Conservation (phyloP, 2,797 vertebrate genomes). For the Scolopax rusticola region DNA sequence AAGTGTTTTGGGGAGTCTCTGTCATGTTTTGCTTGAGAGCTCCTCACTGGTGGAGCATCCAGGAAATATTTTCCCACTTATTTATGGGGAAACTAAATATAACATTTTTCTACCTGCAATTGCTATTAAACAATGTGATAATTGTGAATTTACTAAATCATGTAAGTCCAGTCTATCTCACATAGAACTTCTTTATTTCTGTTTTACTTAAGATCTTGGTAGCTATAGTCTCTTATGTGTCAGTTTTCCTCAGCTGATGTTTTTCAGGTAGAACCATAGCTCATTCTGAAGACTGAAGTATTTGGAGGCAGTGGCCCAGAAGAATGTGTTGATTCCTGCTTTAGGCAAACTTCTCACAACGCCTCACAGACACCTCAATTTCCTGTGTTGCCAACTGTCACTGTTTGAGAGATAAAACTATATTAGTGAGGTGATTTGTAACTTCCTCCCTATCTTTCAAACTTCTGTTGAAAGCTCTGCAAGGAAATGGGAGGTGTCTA, state of each 20-base stretch:
- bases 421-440: background rate
- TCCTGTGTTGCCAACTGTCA: background rate
- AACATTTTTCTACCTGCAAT: background rate
- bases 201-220: background rate
- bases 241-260: background rate
- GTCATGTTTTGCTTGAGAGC: constrained; percentile 13
- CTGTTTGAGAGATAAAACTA: background rate
- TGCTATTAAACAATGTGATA: background rate
- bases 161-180: background rate
- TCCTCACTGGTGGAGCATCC: background rate
- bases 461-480: background rate
- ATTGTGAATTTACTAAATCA: background rate
- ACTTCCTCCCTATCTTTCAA: background rate
- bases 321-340: background rate
- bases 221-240: background rate
- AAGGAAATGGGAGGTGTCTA: background rate
- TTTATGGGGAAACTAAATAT: constrained; percentile 26
- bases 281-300: background rate
- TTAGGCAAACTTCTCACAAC: background rate
- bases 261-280: background rate
- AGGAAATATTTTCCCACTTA: constrained; percentile 34
- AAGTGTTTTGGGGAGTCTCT: constrained; percentile 21
- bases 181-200: background rate
- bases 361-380: background rate
- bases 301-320: background rate